Evolutionary conservation across 2,888 invertebrate genomes (phyloP).

Genomic region (Polymixis flavicincta): DNA sequence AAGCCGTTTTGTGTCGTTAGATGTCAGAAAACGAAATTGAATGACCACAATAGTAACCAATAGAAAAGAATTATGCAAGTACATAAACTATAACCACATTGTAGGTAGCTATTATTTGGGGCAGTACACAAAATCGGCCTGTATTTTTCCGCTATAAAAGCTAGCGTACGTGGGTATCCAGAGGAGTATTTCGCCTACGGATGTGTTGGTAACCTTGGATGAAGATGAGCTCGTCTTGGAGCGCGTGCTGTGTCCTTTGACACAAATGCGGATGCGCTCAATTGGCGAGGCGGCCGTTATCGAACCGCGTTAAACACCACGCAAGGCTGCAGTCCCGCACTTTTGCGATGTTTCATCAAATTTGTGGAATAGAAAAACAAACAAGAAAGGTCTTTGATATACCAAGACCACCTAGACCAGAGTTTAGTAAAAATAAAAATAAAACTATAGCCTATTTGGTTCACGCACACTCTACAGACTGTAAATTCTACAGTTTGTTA

Average conservation of each 20-base stretch:
- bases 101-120: neutral
- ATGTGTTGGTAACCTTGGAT: constrained; percentile 85
- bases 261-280: constrained; percentile 89
- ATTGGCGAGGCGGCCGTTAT: constrained; percentile 86
- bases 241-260: constrained; percentile 88
- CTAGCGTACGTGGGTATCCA: constrained; percentile 73
- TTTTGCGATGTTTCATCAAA: constrained; percentile 62
- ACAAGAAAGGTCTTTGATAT: constrained; percentile 14
- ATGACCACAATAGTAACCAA: constrained; percentile 1
- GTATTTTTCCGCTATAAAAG: constrained; percentile 71
- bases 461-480: neutral
- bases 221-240: constrained; percentile 86
- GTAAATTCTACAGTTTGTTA: neutral
- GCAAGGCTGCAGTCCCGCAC: constrained; percentile 80
- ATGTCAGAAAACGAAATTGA: constrained; percentile 19
- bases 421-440: neutral
- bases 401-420: neutral
- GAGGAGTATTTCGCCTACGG: constrained; percentile 77
- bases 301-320: constrained; percentile 88
- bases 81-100: constrained; percentile 1
- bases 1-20: neutral
- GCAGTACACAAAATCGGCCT: constrained; percentile 27
- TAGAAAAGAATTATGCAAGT: neutral
- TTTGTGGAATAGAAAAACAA: constrained; percentile 21
- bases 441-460: neutral